Evolutionary conservation across 2,888 invertebrate species (phyloP).

Genomic region (Ophion slaviceki): DNA sequence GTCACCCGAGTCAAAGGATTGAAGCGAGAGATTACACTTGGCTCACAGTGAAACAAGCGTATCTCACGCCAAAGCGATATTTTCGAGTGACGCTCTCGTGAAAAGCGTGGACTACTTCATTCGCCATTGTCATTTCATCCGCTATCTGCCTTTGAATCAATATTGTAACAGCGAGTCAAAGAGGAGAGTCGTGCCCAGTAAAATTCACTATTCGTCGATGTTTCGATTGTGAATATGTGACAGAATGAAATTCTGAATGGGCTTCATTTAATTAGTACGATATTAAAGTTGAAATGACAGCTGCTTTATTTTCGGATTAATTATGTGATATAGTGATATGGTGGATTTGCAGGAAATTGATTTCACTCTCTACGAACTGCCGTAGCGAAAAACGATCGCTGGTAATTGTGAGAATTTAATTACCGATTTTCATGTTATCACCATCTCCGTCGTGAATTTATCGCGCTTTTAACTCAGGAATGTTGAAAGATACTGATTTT

Average conservation of each 20-base stretch:
- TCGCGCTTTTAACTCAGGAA: no score
- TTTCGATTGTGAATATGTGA: neutral
- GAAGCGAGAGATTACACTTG: constrained; percentile 30
- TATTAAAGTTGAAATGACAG: neutral
- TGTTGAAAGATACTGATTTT: no score
- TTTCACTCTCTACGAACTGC: no score
- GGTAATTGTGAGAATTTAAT: no score
- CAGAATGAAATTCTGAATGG: neutral
- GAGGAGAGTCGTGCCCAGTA: neutral
- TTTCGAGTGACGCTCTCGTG: constrained; percentile 29
- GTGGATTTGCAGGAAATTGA: neutral
- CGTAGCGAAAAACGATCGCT: no score
- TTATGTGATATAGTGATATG: neutral
- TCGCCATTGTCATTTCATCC: constrained; percentile 50
- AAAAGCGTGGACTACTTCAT: constrained; percentile 40
- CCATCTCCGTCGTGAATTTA: no score
- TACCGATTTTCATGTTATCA: no score
- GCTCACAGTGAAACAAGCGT: constrained; percentile 2
- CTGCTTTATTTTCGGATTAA: neutral
- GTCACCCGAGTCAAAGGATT: constrained; percentile 44
- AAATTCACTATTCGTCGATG: neutral
- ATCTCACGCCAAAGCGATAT: constrained; percentile 3
- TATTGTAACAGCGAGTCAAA: neutral
- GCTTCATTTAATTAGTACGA: neutral
- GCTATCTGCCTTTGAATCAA: neutral